phyloP scores from a whole-genome alignment of 2,113 vertebrate species.

The Nibea coibor region DNA sequence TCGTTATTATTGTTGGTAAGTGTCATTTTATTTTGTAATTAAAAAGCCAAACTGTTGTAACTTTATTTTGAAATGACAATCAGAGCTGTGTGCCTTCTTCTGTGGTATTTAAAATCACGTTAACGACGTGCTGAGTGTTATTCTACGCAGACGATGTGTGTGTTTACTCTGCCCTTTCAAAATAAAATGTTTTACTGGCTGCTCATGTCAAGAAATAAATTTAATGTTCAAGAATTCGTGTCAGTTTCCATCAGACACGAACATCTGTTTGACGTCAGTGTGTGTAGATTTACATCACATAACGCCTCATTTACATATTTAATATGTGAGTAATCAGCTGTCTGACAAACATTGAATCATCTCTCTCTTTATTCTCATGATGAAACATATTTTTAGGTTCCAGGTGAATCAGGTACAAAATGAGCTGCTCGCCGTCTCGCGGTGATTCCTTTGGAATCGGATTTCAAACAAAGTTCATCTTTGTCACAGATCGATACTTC shows the following conservation, averaged over 20 bases:
- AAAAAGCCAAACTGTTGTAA: not conserved
- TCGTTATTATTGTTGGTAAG: too few species aligned
- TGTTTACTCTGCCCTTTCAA: slow-evolving; percentile 4
- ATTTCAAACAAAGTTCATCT: slow-evolving; percentile 37
- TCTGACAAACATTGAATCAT: too few species aligned
- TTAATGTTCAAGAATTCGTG: not conserved
- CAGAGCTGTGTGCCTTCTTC: not conserved
- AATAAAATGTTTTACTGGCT: not conserved
- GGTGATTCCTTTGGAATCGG: slow-evolving; percentile 60
- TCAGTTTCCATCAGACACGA: too few species aligned
- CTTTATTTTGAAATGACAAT: not conserved
- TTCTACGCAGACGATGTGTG: not conserved
- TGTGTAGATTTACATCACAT: too few species aligned
- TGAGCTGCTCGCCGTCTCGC: not conserved
- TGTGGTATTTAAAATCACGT: slow-evolving; percentile 4
- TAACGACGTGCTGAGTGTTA: too few species aligned
- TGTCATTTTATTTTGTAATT: not conserved
- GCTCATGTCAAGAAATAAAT: slow-evolving; percentile 3
- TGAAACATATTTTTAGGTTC: not conserved
- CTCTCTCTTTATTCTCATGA: not conserved
- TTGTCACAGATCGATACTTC: not conserved
- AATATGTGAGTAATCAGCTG: too few species aligned
- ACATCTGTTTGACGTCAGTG: too few species aligned
- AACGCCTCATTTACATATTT: too few species aligned
- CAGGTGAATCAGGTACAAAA: slow-evolving; percentile 14